These are phyloP conservation scores for Fulica atra DNA, from an alignment of 2,113 vertebrate genomes.

Conservation along the genomic window DNA sequence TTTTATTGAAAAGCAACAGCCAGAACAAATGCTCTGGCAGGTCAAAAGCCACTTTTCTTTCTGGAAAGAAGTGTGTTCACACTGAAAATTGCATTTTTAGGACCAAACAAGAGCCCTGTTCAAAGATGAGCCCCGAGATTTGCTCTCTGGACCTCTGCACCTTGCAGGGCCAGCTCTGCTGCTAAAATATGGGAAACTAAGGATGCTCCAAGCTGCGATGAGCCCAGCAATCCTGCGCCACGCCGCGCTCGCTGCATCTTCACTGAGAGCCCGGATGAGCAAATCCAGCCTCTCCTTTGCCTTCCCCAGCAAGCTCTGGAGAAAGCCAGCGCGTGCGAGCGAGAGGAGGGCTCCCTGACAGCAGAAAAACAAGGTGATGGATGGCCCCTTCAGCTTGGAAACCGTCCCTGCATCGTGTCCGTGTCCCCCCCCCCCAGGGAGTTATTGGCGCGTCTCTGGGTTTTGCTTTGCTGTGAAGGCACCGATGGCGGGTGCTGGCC, in stretches of 20 bases:
- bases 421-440: fast-evolving
- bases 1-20: neutral
- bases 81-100: neutral
- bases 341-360: neutral
- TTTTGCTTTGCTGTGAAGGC: neutral
- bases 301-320: neutral
- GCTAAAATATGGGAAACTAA: neutral
- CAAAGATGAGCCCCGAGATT: neutral
- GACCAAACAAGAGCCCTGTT: neutral
- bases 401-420: neutral
- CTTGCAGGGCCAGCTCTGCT: neutral
- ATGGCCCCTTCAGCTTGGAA: neutral
- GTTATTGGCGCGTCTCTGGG: fast-evolving
- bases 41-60: neutral
- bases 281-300: neutral
- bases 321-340: neutral
- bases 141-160: neutral
- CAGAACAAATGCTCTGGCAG: neutral
- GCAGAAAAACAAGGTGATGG: constrained; percentile 13
- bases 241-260: fast-evolving
- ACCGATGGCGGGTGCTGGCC: fast-evolving
- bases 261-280: fast-evolving
- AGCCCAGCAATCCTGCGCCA: fast-evolving
- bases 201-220: fast-evolving
- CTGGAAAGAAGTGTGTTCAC: neutral